Evolutionary conservation across 2,113 vertebrate genomes (phyloP), one percentile per base, ranked within the genome.

Genomic region (Cyphomyrus discorhynchus): DNA sequence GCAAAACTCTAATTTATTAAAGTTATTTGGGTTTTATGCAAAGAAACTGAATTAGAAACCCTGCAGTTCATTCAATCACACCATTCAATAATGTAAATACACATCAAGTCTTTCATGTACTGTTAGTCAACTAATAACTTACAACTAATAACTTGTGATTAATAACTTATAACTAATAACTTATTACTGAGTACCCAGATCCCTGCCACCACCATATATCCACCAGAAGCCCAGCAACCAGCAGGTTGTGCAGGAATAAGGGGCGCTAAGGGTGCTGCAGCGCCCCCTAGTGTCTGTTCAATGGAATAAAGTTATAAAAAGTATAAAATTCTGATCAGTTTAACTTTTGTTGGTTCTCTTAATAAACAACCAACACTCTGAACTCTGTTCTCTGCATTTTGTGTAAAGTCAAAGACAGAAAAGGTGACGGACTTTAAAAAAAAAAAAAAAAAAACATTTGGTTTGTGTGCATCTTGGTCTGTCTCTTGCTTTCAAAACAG

Each of bases 291-390:
- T 66, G 58, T 27, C 58, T 27, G n/a, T 27, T 66, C 8, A 31
- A 31, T 31, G 31, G 31, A 31, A 31, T 31, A 31, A 31, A 31
- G 31, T 31, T 31, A 31, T 31, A 31, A 31, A 19, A 53, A 2
- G 21, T 3, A 66, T 2, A 62, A n/a, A 62, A 62, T 62, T n/a
- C 24, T 62, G 2, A 62, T 62, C 2, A 62, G 7, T 62, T 62
- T n/a, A 27, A n/a, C 24, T 9, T n/a, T n/a, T 27, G n/a, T 66
- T 27, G 58, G 24, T 27, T 66, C n/a, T 27, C 62, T 66, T 66
- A 66, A 66, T 66, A 66, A 13, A 11, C 95, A 47, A 95, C 95
- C 91, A 97, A 90, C 56, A 24, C 21, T 58, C 56, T 0, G 2
- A 58, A 58, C 56, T 58, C 19, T 53, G 17, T 21, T n/a, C 56